Base-by-base conservation (phyloP, 1,140 invertebrate species). In the Delia radicum region DNA sequence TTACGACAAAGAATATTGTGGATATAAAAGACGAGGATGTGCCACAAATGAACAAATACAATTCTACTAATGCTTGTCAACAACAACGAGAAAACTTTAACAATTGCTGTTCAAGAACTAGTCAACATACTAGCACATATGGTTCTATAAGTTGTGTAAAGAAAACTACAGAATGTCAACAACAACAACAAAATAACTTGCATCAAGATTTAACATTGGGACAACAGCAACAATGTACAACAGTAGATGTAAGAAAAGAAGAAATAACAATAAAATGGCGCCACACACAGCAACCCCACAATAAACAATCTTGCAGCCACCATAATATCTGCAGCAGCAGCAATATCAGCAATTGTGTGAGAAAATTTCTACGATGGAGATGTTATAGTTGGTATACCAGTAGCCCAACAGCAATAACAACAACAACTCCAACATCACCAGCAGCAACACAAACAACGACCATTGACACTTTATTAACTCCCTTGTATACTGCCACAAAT, bases 361-460 rank as follows among this genome's bases (percentile, higher is more conserved):
- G n/a, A n/a, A n/a, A n/a, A n/a, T n/a, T n/a, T n/a, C n/a, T n/a
- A n/a, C n/a, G n/a, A n/a, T n/a, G n/a, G n/a, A n/a, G n/a, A n/a
- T n/a, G n/a, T n/a, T n/a, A n/a, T n/a, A n/a, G n/a, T n/a, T n/a
- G n/a, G n/a, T 46, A 74, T 13, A 73, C 31, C 76, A 48, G 33
- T 13, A 71, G 4, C 26, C 27, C 27, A 65, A 73, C 48, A 46
- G 3, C 55, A 76, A 21, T 28, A 27, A 63, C 74, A 21, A 72
- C 46, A 74, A 12, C 63, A 72, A 55, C 13, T 29, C 18, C 48
- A 48, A 13, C 46, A 48, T 31, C 67, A 33, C 0, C 21, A 33
- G 15, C 80, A 74, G 72, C 78, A 73, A 69, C 75, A 73, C 31
- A 75, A 78, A 75, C 76, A 73, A 77, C 78, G 79, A 75, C 73